Base-by-base conservation (phyloP, 2,888 invertebrate species). In the Trileptium ribeirensis region DNA sequence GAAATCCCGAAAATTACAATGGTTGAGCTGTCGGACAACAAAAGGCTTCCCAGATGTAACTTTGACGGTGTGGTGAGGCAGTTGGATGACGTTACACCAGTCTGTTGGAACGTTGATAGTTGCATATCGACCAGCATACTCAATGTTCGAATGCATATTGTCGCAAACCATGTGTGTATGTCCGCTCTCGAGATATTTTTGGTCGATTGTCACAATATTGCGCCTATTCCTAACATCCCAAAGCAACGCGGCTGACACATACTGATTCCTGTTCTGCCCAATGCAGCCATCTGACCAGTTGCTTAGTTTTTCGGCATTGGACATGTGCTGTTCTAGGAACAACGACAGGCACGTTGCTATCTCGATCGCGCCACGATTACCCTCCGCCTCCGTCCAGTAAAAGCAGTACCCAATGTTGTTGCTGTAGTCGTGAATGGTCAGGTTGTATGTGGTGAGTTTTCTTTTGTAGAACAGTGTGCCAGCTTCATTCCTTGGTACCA, bases 401-500 rank as follows among this genome's bases (percentile, higher is more conserved):
- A n/a, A n/a, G n/a, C n/a, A n/a, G n/a, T n/a, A n/a, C n/a, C n/a
- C n/a, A n/a, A n/a, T n/a, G n/a, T n/a, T n/a, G n/a, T n/a, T n/a
- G n/a, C n/a, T n/a, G n/a, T n/a, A n/a, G n/a, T n/a, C n/a, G n/a
- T n/a, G n/a, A 51, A 78, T 34, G 64, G 36, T 67, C 2, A 37
- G 29, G 31, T 78, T 78, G 64, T 78, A 78, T 31, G 36, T 8
- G 40, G 34, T 51, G 2, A 78, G 3, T 51, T 78, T 78, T 64
- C 78, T 31, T 51, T 78, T 78, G 78, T 78, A 78, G 33, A 64
- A 78, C 8, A 78, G 15, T 3, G 31, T 2, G 64, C 40, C 31
- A 2, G 2, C 78, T 2, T 31, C 64, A 8, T 2, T 67, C 3
- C 3, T n/a, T n/a, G 78, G 78, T n/a, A n/a, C n/a, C n/a, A n/a